Conservation (phyloP, 2,113 vertebrate genomes). For the Willisornis vidua region DNA sequence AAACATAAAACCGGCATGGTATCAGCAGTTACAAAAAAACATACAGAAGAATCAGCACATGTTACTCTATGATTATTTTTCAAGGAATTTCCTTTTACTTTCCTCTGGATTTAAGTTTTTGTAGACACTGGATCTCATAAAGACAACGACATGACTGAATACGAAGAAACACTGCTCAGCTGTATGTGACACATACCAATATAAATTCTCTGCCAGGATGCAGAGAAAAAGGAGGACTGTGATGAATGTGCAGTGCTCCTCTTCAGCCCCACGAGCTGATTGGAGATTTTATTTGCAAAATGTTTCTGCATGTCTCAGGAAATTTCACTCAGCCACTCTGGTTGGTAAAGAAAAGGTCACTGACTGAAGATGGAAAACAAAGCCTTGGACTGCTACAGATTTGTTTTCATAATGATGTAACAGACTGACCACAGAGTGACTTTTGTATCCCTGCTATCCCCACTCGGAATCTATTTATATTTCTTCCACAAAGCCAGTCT, state of each 20-base stretch:
- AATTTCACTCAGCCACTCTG: background rate
- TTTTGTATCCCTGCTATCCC: background rate
- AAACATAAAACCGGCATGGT: background rate
- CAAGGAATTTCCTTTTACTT: background rate
- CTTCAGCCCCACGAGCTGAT: background rate
- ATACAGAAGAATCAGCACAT: background rate
- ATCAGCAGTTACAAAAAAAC: background rate
- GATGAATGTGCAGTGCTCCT: background rate
- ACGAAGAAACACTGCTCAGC: background rate
- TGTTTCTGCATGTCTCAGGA: background rate
- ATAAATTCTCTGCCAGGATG: background rate
- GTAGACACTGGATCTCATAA: background rate
- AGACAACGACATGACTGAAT: background rate
- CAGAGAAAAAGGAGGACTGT: background rate
- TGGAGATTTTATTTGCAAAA: background rate
- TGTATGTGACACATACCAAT: background rate
- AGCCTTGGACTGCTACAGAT: background rate
- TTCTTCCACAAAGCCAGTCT: background rate
- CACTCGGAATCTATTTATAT: background rate
- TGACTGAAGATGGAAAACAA: background rate
- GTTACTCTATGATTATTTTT: background rate
- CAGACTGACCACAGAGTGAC: background rate
- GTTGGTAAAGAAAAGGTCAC: slow-evolving; percentile 2
- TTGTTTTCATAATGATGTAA: background rate
- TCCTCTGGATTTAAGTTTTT: background rate